Percentiles rank a stretch among this genome's conserved stretches.
phyloP scores from a whole-genome alignment of 2,888 invertebrate species.

The Drosophila yooni region DNA sequence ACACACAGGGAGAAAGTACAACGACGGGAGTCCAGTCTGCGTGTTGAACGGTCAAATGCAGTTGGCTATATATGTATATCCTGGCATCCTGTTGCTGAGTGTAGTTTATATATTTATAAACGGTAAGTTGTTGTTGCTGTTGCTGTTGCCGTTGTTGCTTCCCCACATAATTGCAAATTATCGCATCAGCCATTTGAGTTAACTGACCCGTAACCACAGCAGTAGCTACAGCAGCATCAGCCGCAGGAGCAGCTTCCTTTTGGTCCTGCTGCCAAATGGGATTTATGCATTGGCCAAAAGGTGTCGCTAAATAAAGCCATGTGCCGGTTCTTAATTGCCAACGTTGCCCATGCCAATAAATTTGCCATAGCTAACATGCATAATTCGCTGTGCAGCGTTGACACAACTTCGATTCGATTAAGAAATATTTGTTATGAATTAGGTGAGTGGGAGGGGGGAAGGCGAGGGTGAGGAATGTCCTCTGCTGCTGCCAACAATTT shows the following conservation, averaged over 20 bases:
- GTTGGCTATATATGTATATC: constrained; percentile 6
- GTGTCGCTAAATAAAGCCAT: constrained; percentile 75
- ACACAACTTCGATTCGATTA: constrained; percentile 60
- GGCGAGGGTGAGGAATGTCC: background rate
- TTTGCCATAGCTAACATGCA: constrained; percentile 26
- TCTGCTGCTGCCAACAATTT: constrained; percentile 23
- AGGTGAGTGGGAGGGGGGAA: too few relatives aligned
- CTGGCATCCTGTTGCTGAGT: constrained; percentile 27
- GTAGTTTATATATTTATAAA: constrained; percentile 58
- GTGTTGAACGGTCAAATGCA: constrained; percentile 9
- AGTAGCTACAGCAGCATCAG: background rate
- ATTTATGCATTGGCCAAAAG: constrained; percentile 64
- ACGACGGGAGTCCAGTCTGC: constrained; percentile 5
- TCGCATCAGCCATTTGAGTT: constrained; percentile 70
- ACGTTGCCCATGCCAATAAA: constrained; percentile 63
- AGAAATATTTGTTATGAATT: constrained; percentile 17
- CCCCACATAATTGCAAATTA: constrained; percentile 76
- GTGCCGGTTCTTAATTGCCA: constrained; percentile 75
- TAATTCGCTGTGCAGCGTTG: constrained; percentile 47
- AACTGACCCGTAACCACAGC: constrained; percentile 56
- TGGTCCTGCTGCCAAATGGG: constrained; percentile 11
- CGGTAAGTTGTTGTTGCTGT: constrained; percentile 5
- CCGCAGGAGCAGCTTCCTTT: constrained; percentile 14
- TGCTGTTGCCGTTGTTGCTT: constrained; percentile 38
- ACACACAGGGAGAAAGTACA: background rate